Evolutionary conservation across 2,797 vertebrate species (phyloP).

Genomic region (Danio choprae): DNA sequence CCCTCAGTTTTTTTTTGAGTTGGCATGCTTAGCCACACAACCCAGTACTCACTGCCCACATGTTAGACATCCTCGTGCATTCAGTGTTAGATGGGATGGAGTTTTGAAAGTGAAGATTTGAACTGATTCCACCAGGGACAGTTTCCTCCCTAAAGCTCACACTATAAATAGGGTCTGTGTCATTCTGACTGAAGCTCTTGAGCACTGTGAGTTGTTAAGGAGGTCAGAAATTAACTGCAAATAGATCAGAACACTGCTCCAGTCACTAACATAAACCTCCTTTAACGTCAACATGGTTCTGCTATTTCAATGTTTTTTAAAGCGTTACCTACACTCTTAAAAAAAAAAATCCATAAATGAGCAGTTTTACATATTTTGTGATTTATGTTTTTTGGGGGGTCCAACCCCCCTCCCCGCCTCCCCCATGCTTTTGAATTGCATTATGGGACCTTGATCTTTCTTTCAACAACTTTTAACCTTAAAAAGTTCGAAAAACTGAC

Average conservation of each 20-base stretch:
- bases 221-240: constrained; percentile 62
- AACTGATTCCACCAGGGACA: constrained; percentile 39
- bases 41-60: not conserved
- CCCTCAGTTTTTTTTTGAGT: not conserved
- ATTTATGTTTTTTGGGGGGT: too few species aligned
- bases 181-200: constrained; percentile 62
- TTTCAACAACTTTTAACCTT: too few species aligned
- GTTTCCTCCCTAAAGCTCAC: constrained; percentile 35
- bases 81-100: constrained; percentile 6
- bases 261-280: constrained; percentile 43
- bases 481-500: too few species aligned
- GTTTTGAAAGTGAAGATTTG: constrained; percentile 37
- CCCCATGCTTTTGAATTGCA: too few species aligned
- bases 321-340: not conserved
- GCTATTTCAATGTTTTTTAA: not conserved
- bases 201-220: constrained; percentile 59
- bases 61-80: not conserved
- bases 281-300: constrained; percentile 30
- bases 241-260: constrained; percentile 58
- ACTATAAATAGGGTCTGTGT: constrained; percentile 79
- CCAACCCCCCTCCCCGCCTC: too few species aligned
- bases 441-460: too few species aligned
- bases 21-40: not conserved
- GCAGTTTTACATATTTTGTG: too few species aligned
- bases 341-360: too few species aligned